Base-by-base conservation (phyloP, 2,113 vertebrate genomes). In the Corythaeola cristata region DNA sequence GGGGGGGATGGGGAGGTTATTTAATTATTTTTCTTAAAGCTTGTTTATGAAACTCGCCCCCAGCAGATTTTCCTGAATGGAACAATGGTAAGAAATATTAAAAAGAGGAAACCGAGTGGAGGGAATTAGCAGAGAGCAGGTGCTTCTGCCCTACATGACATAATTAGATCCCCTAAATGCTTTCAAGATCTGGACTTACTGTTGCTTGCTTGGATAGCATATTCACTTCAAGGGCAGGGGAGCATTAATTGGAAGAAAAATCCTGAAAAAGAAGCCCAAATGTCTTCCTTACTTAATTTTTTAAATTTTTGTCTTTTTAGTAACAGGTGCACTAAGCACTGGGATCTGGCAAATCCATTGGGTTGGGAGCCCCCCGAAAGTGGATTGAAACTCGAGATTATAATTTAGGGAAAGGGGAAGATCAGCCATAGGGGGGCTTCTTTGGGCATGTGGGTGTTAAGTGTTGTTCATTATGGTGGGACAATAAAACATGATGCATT, bases 401-500 rank as follows among this genome's bases (percentile, higher is more conserved):
- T 89, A 75, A 92, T 97, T 90, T 91, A 89, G 45, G 76, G 45
- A 72, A 63, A 37, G 78, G 85, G 56, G 32, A 75, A 63, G 24
- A 91, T 84, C 77, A 85, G 44, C 59, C 58, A 68, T 88, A 73
- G 78, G 26, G 88, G 85, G 85, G 88, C 63, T 97, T 89, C 92
- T 95, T 50, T 75, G 93, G 92, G 85, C 94, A 95, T 96, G 94
- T 96, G 96, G 92, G 77, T 97, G 85, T 97, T 95, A 97, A 97
- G 94, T 97, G 96, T 97, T 97, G 87, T 96, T 95, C 95, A 85
- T 96, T 96, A 97, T 87, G 89, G 89, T 96, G 93, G 97, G 96
- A 97, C 94, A 97, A 97, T 97, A 97, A 97, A 97, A 97, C 96
- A 96, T 96, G 97, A 97, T 97, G 96, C 96, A 97, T 97, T 97